Base-by-base conservation (phyloP, 2,797 vertebrate species). In the Xenentodon cancila region DNA sequence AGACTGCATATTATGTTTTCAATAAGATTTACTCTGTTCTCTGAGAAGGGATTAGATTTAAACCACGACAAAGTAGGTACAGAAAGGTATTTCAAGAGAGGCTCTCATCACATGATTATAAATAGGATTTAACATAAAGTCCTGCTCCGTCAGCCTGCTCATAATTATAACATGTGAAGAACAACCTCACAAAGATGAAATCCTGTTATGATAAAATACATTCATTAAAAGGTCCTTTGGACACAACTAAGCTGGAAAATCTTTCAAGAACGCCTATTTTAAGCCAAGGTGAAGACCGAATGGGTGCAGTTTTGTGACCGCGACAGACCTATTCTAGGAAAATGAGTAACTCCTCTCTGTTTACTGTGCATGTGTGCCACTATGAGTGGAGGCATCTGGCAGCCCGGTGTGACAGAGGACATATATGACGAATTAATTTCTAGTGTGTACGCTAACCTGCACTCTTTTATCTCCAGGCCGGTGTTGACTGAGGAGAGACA, bases 351-450 rank as follows among this genome's bases (percentile, higher is more conserved):
- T 47, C 46, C 25, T 25, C 59, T 52, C 21, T 27, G 43, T 75
- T 76, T 73, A 47, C 72, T 22, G 37, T 64, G 69, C 15, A 42
- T 65, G 37, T 71, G 71, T 81, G 69, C 75, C 63, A 74, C 72
- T 80, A 40, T 46, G 68, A 76, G 65, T 64, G 73, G 58, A 72
- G 70, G 73, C 71, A 87, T 88, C 80, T 79, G 60, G 16, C 73
- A 30, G 34, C 49, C 59, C 42, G 6, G 61, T 84, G 83, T 46
- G 61, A 88, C 68, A 55, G 59, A n/a, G 52, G 19, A 53, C 48
- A 13, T 44, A 52, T 79, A 50, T 79, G 80, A 82, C 64, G 16
- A 61, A 82, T 71, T 59, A 54, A 34, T 70, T 81, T 85, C 59
- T 72, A 58, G 75, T 69, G 55, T 86, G 68, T 9, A 7, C 0